phyloP scores from a whole-genome alignment of 2,888 invertebrate species.

The Gymnoscelis rufifasciata region DNA sequence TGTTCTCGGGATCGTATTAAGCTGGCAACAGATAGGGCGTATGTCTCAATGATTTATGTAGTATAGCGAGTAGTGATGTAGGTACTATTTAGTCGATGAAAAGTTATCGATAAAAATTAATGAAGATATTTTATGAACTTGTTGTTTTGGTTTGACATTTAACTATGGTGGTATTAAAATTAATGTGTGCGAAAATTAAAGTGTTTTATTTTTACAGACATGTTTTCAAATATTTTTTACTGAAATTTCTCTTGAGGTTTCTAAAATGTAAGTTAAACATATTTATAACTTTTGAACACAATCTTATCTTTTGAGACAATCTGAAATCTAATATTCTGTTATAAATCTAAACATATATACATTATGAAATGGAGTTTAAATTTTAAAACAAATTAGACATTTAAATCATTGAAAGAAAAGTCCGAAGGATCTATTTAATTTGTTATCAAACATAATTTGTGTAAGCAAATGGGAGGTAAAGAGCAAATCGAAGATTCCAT shows the following conservation, averaged over 20 bases:
- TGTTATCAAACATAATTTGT: not conserved
- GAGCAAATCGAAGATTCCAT: not conserved
- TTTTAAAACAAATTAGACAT: not conserved
- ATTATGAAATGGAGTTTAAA: too few species aligned
- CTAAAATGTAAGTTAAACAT: too few species aligned
- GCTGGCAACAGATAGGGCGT: constrained; percentile 76
- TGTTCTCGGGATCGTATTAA: constrained; percentile 69
- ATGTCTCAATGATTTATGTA: constrained; percentile 75
- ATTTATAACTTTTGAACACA: too few species aligned
- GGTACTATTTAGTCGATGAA: constrained; percentile 18
- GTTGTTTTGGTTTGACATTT: not conserved
- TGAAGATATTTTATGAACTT: not conserved
- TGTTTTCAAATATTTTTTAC: too few species aligned
- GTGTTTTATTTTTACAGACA: too few species aligned
- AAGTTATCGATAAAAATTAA: constrained; percentile 17
- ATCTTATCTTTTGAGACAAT: too few species aligned
- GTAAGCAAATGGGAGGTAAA: not conserved
- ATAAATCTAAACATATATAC: too few species aligned
- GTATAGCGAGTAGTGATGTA: constrained; percentile 53
- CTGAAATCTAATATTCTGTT: too few species aligned
- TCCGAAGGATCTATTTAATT: not conserved
- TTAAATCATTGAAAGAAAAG: not conserved
- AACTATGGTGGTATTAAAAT: too few species aligned
- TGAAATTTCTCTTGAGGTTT: too few species aligned
- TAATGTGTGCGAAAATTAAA: too few species aligned